Evolutionary conservation across 1,140 invertebrate species (phyloP).

Genomic region (Eubasilissa regina): DNA sequence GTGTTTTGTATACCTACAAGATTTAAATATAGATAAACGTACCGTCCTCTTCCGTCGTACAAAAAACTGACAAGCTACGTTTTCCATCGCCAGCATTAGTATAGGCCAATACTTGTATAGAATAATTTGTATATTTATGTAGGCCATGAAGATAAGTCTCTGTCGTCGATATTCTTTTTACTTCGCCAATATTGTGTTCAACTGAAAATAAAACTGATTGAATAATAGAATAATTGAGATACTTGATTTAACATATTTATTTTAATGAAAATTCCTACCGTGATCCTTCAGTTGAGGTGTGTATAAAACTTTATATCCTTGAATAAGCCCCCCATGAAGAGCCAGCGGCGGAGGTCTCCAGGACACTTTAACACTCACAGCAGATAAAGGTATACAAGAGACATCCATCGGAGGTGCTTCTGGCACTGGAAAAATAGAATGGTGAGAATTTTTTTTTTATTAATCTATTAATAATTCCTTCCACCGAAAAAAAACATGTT

Average conservation of each 20-base stretch:
- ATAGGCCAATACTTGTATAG: conserved; percentile 85
- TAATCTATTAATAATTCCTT: too few species aligned
- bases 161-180: conserved; percentile 85
- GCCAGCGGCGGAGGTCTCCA: conserved; percentile 83
- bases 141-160: conserved; percentile 82
- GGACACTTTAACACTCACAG: conserved; percentile 82
- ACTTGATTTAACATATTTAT: not conserved
- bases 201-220: conserved; percentile 62
- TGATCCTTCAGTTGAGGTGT: conserved; percentile 77
- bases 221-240: conserved; percentile 12
- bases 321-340: conserved; percentile 81
- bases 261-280: conserved; percentile 61
- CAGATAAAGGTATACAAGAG: conserved; percentile 77
- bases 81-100: conserved; percentile 85
- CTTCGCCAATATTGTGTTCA: conserved; percentile 75
- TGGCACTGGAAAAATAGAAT: conserved; percentile 72
- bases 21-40: conserved; percentile 49
- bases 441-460: too few species aligned
- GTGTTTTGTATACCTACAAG: not conserved
- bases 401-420: conserved; percentile 79
- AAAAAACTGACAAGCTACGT: conserved; percentile 78
- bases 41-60: conserved; percentile 84
- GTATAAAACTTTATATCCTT: conserved; percentile 87
- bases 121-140: conserved; percentile 83
- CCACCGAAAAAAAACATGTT: too few species aligned